Percentiles rank a stretch among this genome's conserved stretches.
phyloP scores from a whole-genome alignment of 2,797 vertebrate genomes.

The Microctenopoma steveboyesi region DNA sequence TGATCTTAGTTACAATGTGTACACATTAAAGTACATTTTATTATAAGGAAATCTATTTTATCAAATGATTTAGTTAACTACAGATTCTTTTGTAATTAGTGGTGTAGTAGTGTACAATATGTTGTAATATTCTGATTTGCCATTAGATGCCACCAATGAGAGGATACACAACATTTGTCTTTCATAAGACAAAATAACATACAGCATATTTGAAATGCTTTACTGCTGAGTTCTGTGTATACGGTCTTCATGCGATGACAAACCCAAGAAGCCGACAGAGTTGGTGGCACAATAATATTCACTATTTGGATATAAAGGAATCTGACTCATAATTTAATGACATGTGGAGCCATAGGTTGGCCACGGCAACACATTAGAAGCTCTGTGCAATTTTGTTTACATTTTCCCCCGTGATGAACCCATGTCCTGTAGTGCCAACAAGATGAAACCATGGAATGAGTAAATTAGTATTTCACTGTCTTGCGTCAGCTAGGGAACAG shows the following conservation, averaged over 20 bases:
- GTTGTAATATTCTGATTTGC: slow-evolving; percentile 23
- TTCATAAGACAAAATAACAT: not conserved
- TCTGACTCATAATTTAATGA: not conserved
- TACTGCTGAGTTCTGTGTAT: not conserved
- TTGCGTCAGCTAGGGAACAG: slow-evolving; percentile 44
- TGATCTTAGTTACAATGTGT: not conserved
- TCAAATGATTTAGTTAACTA: not conserved
- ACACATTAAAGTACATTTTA: slow-evolving; percentile 2
- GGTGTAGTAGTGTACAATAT: not conserved
- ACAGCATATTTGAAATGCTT: not conserved
- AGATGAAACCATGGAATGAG: not conserved
- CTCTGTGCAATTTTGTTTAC: slow-evolving; percentile 2
- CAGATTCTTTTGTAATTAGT: no score
- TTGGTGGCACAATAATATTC: no score
- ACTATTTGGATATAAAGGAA: no score
- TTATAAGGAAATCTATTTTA: not conserved
- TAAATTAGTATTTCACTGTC: slow-evolving; percentile 9
- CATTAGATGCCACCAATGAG: slow-evolving; percentile 42
- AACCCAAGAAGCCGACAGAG: slow-evolving; percentile 8
- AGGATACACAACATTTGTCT: not conserved
- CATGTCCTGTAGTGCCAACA: not conserved
- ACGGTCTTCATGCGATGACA: not conserved
- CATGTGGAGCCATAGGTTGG: not conserved
- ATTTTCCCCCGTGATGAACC: not conserved
- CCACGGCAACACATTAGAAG: not conserved